Percentiles rank a stretch among this genome's conserved stretches.
Evolutionary conservation across 2,113 vertebrate genomes (phyloP).

Genomic region (Myotis yumanensis): DNA sequence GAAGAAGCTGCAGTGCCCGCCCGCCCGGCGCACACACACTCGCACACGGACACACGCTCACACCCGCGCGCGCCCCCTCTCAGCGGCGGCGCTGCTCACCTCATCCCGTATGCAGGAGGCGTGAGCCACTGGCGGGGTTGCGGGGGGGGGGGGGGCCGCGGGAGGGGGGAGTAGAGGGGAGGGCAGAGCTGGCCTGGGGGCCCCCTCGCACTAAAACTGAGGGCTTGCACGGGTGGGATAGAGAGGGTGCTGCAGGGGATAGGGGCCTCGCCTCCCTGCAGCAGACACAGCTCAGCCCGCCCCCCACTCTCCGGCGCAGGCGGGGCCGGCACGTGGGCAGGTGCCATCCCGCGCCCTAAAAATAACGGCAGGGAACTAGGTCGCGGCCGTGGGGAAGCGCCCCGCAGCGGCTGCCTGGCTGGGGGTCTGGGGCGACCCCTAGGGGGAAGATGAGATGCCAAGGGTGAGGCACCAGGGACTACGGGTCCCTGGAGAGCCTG

Average conservation of each 20-base stretch:
- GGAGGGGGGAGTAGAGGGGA: constrained; percentile 64
- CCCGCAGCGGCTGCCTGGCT: constrained; percentile 73
- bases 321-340: constrained; percentile 81
- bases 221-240: constrained; percentile 46
- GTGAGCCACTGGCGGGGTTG: constrained; percentile 85
- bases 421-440: constrained; percentile 70
- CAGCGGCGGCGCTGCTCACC: constrained; percentile 84
- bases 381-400: constrained; percentile 77
- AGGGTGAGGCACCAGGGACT: not conserved
- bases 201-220: constrained; percentile 56
- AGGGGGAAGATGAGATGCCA: not conserved
- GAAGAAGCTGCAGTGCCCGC: constrained; percentile 93
- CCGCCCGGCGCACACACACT: constrained; percentile 85
- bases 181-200: constrained; percentile 28
- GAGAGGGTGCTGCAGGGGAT: constrained; percentile 60
- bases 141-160: constrained; percentile 66
- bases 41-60: constrained; percentile 82
- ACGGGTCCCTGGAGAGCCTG: constrained; percentile 38
- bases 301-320: constrained; percentile 71
- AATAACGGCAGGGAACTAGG: constrained; percentile 82
- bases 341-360: constrained; percentile 82
- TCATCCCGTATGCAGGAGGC: constrained; percentile 92
- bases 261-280: constrained; percentile 61
- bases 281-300: constrained; percentile 67
- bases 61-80: constrained; percentile 72